Evolutionary conservation across 2,888 invertebrate species (phyloP), one percentile per base, ranked within the genome.

Genomic region (Scotopteryx bipunctaria): DNA sequence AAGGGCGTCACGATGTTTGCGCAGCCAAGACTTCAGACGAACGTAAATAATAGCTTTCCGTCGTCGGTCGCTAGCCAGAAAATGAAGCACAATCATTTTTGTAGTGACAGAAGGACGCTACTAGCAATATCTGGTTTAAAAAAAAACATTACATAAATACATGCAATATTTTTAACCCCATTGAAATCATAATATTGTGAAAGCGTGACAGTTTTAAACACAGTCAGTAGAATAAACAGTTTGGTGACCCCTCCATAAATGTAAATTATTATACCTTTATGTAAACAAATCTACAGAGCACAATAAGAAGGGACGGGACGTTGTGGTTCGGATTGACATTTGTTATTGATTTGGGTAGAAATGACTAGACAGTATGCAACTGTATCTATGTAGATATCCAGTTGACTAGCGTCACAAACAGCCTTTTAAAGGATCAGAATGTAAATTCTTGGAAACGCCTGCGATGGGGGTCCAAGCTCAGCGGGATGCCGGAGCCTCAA

Each of bases 401-500:
- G 70, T 63, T 61, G 58, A 50, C 33, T 56, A 57, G 43, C 37
- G 40, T 60, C 61, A 73, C 66, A 75, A 73, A 72, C 74, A 73
- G 72, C 73, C 73, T 76, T 73, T 75, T 76, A 73, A 66, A 67
- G 65, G 72, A 75, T 71, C 66, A 73, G 73, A 83, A 85, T 86
- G 80, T 86, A 87, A 88, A 86, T 84, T 83, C 78, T 66, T 71
- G 70, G 67, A 68, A 67, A 78, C 78, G 77, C 66, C 75, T 65
- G 59, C 70, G 63, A 71, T 74, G 78, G 75, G 69, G 70, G 72
- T 66, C 61, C 57, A 42, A 52, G 55, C 87, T 37, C 88, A 64
- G 66, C 87, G 72, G 88, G 89, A 72, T 78, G 73, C 65, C 72
- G 53, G 59, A 49, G 48, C 70, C 65, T 67, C 73, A 67, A 71